Evolutionary conservation across 2,888 invertebrate genomes (phyloP).

Genomic region (Malthinus flaveolus): DNA sequence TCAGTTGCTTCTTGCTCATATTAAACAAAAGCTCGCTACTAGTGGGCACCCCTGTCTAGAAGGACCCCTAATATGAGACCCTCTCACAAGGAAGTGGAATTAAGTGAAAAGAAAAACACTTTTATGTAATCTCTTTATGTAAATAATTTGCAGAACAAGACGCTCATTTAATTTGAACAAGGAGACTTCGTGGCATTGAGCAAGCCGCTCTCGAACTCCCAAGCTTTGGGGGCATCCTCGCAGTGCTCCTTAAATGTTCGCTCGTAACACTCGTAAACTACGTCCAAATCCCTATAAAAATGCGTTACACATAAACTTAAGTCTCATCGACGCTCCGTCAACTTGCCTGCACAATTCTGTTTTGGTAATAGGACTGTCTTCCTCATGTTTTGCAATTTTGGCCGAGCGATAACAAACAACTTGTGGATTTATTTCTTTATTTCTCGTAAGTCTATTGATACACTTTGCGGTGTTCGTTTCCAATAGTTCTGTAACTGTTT

Average conservation of each 20-base stretch:
- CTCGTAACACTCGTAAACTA: slow-evolving; percentile 15
- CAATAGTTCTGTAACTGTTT: slow-evolving; percentile 12
- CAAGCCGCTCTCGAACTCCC: slow-evolving; percentile 18
- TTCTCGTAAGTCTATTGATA: slow-evolving; percentile 13
- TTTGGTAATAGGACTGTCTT: slow-evolving; percentile 6
- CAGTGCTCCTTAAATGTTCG: slow-evolving; percentile 12
- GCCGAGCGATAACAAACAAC: slow-evolving; percentile 3
- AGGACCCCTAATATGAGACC: too few species aligned
- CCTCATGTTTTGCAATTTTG: slow-evolving; percentile 1
- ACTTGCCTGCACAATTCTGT: slow-evolving; percentile 21
- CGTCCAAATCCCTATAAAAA: slow-evolving; percentile 16
- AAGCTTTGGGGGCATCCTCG: slow-evolving; percentile 14
- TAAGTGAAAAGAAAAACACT: neutral
- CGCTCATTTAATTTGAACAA: neutral
- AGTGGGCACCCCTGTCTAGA: too few species aligned
- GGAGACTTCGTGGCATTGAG: slow-evolving; percentile 7
- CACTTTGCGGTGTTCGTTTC: slow-evolving; percentile 17
- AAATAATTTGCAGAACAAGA: neutral
- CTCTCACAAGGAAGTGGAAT: too few species aligned
- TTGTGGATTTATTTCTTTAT: slow-evolving; percentile 8
- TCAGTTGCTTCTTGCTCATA: too few species aligned
- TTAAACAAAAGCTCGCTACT: too few species aligned
- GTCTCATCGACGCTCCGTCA: neutral
- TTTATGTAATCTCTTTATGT: neutral
- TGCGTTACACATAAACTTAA: neutral